Percentiles rank a stretch among this genome's conserved stretches.
These are phyloP conservation scores for Tenthredo mesomela DNA, from an alignment of 2,888 invertebrate species.

Conservation along the genomic window DNA sequence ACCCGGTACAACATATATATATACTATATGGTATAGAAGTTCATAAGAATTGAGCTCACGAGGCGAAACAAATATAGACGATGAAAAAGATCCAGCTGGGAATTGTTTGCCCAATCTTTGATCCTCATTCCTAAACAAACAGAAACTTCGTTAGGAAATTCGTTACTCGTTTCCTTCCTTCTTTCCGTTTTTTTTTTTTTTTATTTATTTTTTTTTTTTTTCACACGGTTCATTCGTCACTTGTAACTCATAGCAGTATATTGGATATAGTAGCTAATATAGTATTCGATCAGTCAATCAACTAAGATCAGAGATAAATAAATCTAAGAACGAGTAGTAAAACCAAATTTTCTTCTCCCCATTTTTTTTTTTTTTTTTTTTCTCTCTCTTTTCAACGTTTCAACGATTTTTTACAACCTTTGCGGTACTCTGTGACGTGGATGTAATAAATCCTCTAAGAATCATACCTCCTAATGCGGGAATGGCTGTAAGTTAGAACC, in stretches of 20 bases:
- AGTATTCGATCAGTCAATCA: not conserved
- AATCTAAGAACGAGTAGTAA: not conserved
- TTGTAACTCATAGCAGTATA: not conserved
- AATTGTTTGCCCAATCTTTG: slow-evolving; percentile 43
- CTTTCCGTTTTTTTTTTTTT: not conserved
- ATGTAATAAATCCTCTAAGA: slow-evolving; percentile 57
- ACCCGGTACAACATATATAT: too few species aligned
- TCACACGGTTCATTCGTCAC: slow-evolving; percentile 21
- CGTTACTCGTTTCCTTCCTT: not conserved
- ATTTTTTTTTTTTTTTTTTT: not conserved
- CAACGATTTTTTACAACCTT: not conserved
- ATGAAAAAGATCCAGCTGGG: slow-evolving; percentile 20
- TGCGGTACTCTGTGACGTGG: slow-evolving; percentile 3
- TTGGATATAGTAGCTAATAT: not conserved
- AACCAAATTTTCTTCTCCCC: not conserved
- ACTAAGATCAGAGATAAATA: not conserved
- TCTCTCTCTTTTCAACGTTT: not conserved
- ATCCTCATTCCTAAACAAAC: slow-evolving; percentile 42
- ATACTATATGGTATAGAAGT: not conserved
- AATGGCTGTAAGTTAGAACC: slow-evolving; percentile 53
- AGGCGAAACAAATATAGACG: slow-evolving; percentile 26
- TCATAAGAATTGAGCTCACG: not conserved
- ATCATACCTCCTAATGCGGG: slow-evolving; percentile 58
- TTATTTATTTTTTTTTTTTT: not conserved
- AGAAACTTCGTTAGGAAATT: slow-evolving; percentile 40